Percentiles rank a stretch among this genome's conserved stretches.
phyloP scores from a whole-genome alignment of 2,113 vertebrate species.

The Scartelaos histophorus region DNA sequence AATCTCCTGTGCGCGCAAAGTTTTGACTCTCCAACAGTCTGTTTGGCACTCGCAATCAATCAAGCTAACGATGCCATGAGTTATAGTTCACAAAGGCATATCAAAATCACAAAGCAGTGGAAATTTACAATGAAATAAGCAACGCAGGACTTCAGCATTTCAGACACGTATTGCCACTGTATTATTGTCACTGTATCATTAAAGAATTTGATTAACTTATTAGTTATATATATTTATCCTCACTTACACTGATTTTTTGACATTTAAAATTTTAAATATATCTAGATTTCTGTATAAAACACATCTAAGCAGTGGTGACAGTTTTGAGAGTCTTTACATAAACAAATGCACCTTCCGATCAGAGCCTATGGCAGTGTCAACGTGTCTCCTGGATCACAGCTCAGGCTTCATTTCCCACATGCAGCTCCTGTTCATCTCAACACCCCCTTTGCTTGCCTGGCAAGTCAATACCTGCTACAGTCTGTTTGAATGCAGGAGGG shows the following conservation, averaged over 20 bases:
- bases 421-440: too few species aligned
- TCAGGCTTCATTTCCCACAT: too few species aligned
- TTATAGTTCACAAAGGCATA: constrained; percentile 37
- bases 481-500: too few species aligned
- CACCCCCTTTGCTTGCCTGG: too few species aligned
- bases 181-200: not conserved
- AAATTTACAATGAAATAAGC: constrained; percentile 5
- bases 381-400: not conserved
- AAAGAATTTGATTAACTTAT: not conserved
- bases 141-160: constrained; percentile 1
- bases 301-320: not conserved
- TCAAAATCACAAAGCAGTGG: constrained; percentile 23
- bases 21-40: constrained; percentile 35
- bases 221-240: not conserved
- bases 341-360: not conserved
- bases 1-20: constrained; percentile 34
- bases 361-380: not conserved
- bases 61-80: constrained; percentile 46
- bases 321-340: not conserved
- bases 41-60: constrained; percentile 46
- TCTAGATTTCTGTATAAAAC: not conserved
- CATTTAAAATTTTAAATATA: too few species aligned
- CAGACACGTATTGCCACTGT: not conserved
- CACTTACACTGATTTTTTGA: too few species aligned
- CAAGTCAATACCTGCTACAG: too few species aligned